These are phyloP conservation scores for Puntigrus tetrazona DNA, from an alignment of 2,113 vertebrate species.

Conservation along the genomic window DNA sequence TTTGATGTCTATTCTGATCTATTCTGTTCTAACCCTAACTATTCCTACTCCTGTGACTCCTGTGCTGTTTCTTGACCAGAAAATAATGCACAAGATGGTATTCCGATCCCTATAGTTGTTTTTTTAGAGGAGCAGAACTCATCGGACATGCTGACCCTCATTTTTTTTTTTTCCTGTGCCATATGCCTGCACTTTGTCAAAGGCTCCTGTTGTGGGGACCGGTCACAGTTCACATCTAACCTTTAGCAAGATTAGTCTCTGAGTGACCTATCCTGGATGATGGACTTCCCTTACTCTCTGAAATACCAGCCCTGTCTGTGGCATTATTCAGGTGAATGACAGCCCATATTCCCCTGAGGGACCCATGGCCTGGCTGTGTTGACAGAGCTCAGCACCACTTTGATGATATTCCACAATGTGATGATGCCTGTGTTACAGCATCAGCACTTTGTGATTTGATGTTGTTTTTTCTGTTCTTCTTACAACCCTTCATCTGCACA, in stretches of 20 bases:
- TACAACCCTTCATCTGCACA: constrained; percentile 24
- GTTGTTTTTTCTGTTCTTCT: constrained; percentile 21
- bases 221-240: constrained; percentile 58
- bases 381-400: constrained; percentile 65
- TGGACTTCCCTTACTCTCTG: constrained; percentile 63
- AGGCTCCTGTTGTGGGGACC: constrained; percentile 56
- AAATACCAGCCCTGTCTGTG: constrained; percentile 67
- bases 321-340: constrained; percentile 73
- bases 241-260: constrained; percentile 68
- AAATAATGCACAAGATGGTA: not conserved
- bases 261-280: constrained; percentile 68
- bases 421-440: constrained; percentile 64
- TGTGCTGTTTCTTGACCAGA: not conserved
- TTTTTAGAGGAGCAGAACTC: constrained; percentile 39
- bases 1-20: too few relatives aligned
- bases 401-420: constrained; percentile 63
- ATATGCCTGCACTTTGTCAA: constrained; percentile 56
- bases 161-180: constrained; percentile 48
- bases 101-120: not conserved
- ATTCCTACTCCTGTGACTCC: not conserved
- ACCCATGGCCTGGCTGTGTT: constrained; percentile 38
- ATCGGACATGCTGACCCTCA: constrained; percentile 48
- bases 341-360: constrained; percentile 62
- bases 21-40: not conserved
- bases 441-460: constrained; percentile 68